Evolutionary conservation across 1,140 invertebrate species (phyloP), one percentile per base, ranked within the genome.

Genomic region (Oncopeltus fasciatus): DNA sequence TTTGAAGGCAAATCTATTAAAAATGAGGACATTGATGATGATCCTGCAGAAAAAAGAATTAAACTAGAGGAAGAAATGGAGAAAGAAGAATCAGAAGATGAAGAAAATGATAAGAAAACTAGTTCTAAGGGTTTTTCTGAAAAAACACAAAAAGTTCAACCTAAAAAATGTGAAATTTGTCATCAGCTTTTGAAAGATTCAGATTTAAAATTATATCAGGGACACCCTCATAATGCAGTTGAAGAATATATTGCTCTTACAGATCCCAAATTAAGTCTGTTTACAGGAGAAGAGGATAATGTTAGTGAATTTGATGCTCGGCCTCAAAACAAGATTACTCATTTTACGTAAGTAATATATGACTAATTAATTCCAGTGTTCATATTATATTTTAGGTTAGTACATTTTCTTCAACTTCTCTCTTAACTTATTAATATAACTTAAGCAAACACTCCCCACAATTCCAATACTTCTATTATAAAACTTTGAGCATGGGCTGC

Each of bases 181-280:
- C 73, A 72, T 62, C 85, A 88, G 70, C 76, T 80, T 67, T 69
- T 86, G 3, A 77, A 83, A 67, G 78, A 82, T 67, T 75, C 77
- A 33, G 81, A 86, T 62, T 73, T 87, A n/a, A 75, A 76, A 46
- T 72, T 82, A 14, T 89, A 85, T 73, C 79, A 80, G 67, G 87
- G 87, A 5, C 86, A 88, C 74, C 83, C 86, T 33, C 81, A 84
- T 67, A 76, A 85, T 73, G 81, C 87, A 44, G 73, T 82, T 27
- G 85, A 88, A 68, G 87, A 91, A 74, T 85, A 81, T 70, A 78
- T 89, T 63, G 84, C 86, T 38, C 76, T 91, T 51, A 87, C 82
- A 43, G 81, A 90, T 79, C 81, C 85, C 59, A 85, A 81, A 71
- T 72, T 91, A 61, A 81, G 83, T 31, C 72, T 90, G 43, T 86